phyloP scores from a whole-genome alignment of 2,888 invertebrate genomes.

The Gasteruption jaculator region DNA sequence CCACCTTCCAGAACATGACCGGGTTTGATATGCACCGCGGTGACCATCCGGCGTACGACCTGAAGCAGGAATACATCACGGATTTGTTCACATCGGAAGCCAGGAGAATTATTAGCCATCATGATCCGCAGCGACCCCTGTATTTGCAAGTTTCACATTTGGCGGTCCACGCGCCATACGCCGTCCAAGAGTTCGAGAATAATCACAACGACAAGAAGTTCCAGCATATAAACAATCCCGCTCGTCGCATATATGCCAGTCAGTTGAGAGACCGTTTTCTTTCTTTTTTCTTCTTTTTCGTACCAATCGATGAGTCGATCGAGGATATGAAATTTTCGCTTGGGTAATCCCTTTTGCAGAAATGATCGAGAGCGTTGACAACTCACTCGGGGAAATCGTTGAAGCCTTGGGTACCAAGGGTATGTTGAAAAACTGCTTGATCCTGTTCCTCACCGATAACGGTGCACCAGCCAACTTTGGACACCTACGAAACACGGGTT shows the following conservation, averaged over 20 bases:
- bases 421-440: constrained; percentile 60
- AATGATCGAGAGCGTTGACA: constrained; percentile 63
- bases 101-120: constrained; percentile 59
- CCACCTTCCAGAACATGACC: constrained; percentile 42
- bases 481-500: constrained; percentile 55
- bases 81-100: constrained; percentile 69
- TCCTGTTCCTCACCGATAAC: constrained; percentile 64
- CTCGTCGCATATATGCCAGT: constrained; percentile 74
- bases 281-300: too few relatives aligned
- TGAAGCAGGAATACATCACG: constrained; percentile 63
- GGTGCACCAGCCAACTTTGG: constrained; percentile 59
- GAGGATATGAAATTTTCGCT: too few relatives aligned
- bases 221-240: constrained; percentile 67
- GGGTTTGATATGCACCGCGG: constrained; percentile 55
- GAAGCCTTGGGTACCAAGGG: constrained; percentile 54
- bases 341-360: too few relatives aligned
- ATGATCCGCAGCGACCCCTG: constrained; percentile 62
- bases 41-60: constrained; percentile 48
- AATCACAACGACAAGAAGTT: constrained; percentile 57
- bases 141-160: constrained; percentile 78
- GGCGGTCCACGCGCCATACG: constrained; percentile 77
- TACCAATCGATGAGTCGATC: too few relatives aligned
- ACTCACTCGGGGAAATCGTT: constrained; percentile 59
- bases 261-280: constrained; percentile 27
- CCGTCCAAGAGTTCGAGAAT: too few relatives aligned